Conservation (phyloP, 1,140 invertebrate genomes). For the Rhyacophila brunnea region DNA sequence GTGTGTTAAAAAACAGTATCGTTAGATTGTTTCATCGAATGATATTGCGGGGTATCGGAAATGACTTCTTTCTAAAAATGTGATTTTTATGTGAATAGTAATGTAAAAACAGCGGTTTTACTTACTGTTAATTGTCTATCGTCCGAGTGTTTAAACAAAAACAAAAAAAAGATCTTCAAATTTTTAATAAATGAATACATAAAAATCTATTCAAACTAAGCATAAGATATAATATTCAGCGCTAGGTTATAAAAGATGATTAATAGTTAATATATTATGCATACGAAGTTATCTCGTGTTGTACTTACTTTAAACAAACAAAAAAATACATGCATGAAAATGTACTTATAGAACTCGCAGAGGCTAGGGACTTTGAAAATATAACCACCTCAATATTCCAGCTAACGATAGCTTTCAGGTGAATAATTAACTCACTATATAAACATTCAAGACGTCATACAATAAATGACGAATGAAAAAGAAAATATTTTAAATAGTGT, state of each 20-base stretch:
- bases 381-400: too few species aligned
- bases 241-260: background rate
- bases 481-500: too few species aligned
- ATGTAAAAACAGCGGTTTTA: background rate
- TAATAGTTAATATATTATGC: background rate
- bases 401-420: too few species aligned
- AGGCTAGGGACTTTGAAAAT: too few species aligned
- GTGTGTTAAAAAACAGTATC: background rate
- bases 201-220: background rate
- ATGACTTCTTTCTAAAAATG: constrained; percentile 1
- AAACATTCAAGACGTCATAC: too few species aligned
- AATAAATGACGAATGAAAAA: too few species aligned
- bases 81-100: constrained; percentile 17
- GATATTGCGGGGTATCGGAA: background rate
- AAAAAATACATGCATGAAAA: too few species aligned
- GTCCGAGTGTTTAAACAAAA: background rate
- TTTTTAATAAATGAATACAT: background rate
- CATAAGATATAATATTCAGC: background rate
- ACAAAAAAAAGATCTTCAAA: background rate
- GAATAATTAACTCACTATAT: too few species aligned
- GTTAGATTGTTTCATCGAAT: background rate
- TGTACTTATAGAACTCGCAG: too few species aligned
- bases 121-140: constrained; percentile 4
- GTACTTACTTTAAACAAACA: too few species aligned
- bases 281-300: too few species aligned